A percentile compares a stretch with the other conserved stretches of the same genome.
Evolutionary conservation across 2,888 invertebrate genomes (phyloP).

Genomic region (Drosophila cracens): DNA sequence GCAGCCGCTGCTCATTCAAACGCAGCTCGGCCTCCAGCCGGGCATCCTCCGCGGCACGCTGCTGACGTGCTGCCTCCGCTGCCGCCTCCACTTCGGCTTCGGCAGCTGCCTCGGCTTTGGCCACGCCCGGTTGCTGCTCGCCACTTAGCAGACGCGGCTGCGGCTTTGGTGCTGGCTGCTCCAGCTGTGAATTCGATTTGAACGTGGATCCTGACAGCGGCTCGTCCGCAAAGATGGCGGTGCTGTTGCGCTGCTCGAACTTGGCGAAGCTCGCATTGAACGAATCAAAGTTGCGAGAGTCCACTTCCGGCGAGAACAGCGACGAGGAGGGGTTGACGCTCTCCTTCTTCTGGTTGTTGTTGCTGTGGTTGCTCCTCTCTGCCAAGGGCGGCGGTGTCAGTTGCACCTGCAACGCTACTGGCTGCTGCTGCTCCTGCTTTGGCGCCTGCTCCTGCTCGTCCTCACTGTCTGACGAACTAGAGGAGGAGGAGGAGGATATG

Average conservation of each 20-base stretch:
- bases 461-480: conserved; percentile 48
- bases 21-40: conserved; percentile 71
- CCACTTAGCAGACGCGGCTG: conserved; percentile 51
- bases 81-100: conserved; percentile 1
- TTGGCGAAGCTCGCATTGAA: conserved; percentile 79
- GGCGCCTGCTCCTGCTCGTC: conserved; percentile 20
- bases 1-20: conserved; percentile 69
- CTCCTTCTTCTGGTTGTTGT: not conserved
- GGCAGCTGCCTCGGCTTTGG: conserved; percentile 24
- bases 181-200: conserved; percentile 18
- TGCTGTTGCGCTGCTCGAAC: conserved; percentile 78
- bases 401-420: not conserved
- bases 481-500: conserved; percentile 6
- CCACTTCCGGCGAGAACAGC: conserved; percentile 68
- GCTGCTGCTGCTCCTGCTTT: not conserved
- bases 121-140: conserved; percentile 37
- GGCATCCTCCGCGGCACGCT: conserved; percentile 70
- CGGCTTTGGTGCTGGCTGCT: conserved; percentile 39
- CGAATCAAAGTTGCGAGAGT: conserved; percentile 73
- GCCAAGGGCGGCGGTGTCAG: not conserved
- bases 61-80: conserved; percentile 39
- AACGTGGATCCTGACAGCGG: conserved; percentile 21
- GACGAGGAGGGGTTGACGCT: conserved; percentile 1
- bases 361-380: not conserved
- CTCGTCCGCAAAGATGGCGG: conserved; percentile 71